phyloP scores from a whole-genome alignment of 2,888 invertebrate genomes.

The Parthenolecanium corni region DNA sequence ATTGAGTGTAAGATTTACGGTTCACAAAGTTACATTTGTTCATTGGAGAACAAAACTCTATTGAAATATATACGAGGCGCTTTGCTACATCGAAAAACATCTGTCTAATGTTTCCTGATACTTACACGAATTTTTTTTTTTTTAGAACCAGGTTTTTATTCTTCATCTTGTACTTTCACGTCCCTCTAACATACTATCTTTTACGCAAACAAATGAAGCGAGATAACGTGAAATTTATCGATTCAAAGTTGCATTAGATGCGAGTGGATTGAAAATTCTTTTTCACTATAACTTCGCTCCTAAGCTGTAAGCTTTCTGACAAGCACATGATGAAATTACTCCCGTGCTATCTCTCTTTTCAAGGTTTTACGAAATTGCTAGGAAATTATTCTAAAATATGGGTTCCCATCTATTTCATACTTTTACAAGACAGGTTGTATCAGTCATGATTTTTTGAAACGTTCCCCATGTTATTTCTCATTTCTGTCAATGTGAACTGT shows the following conservation, averaged over 20 bases:
- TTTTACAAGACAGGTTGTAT: too few species aligned
- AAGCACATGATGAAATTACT: too few species aligned
- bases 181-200: not conserved
- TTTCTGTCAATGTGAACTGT: too few species aligned
- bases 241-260: not conserved
- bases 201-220: slow-evolving; percentile 21
- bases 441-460: too few species aligned
- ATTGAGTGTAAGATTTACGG: slow-evolving; percentile 29
- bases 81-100: slow-evolving; percentile 12
- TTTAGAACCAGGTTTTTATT: not conserved
- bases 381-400: too few species aligned
- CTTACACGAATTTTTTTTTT: slow-evolving; percentile 1
- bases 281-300: too few species aligned
- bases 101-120: slow-evolving; percentile 15
- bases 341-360: too few species aligned
- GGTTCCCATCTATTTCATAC: too few species aligned
- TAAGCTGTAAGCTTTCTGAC: too few species aligned
- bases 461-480: too few species aligned
- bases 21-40: slow-evolving; percentile 26
- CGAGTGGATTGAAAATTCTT: slow-evolving; percentile 5
- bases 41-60: slow-evolving; percentile 20
- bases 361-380: too few species aligned
- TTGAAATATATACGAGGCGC: slow-evolving; percentile 8
- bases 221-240: slow-evolving; percentile 19
- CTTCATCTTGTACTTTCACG: not conserved